Conservation (phyloP, 2,888 invertebrate genomes). For the Ormia ochracea region DNA sequence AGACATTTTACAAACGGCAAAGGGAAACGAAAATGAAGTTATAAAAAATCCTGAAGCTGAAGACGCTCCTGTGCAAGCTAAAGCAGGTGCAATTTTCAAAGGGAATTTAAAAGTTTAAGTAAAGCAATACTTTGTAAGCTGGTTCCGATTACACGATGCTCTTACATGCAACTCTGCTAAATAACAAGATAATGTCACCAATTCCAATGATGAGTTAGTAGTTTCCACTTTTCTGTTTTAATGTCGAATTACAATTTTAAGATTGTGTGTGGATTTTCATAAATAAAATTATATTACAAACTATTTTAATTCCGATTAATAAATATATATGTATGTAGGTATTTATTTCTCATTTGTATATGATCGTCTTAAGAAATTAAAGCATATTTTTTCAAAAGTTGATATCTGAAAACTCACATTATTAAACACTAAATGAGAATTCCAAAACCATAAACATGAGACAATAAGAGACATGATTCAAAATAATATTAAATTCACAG, state of each 20-base stretch:
- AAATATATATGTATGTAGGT: too few species aligned
- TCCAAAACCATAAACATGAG: too few species aligned
- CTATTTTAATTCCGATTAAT: background rate
- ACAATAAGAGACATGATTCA: too few species aligned
- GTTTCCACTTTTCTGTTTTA: constrained; percentile 68
- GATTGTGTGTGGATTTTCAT: constrained; percentile 11
- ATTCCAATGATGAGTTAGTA: constrained; percentile 65
- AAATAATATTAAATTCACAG: too few species aligned
- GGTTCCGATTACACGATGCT: background rate
- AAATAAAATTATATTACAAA: background rate
- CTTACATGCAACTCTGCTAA: background rate
- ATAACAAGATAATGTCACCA: background rate
- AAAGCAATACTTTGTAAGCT: background rate
- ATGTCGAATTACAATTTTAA: constrained; percentile 68
- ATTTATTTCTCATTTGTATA: too few species aligned
- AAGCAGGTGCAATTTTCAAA: background rate
- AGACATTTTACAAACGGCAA: background rate
- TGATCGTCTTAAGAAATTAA: too few species aligned
- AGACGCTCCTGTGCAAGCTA: background rate
- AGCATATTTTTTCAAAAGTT: too few species aligned
- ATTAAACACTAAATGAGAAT: too few species aligned
- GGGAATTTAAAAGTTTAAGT: background rate
- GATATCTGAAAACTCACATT: too few species aligned
- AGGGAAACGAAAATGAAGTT: constrained; percentile 27
- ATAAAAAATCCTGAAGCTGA: constrained; percentile 31